Evolutionary conservation across 2,113 vertebrate species (phyloP).

Genomic region (Pelodiscus sinensis): DNA sequence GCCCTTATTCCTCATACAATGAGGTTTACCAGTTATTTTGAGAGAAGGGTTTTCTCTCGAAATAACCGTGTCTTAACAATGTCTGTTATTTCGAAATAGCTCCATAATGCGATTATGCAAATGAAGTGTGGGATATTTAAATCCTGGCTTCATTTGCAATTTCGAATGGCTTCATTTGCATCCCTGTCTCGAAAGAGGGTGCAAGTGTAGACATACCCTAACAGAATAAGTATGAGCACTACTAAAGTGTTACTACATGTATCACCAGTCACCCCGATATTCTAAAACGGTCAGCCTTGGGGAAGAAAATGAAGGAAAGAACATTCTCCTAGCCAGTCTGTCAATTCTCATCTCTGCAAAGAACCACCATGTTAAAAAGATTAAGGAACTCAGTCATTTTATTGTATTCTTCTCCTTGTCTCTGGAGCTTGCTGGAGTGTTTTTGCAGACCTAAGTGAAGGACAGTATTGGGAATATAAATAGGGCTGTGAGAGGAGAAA

Average conservation of each 20-base stretch:
- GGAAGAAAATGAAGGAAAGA: not conserved
- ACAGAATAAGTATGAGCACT: not conserved
- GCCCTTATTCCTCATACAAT: no score
- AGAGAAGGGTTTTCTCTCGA: no score
- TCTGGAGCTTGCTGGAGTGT: not conserved
- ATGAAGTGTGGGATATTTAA: no score
- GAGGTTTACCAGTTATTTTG: no score
- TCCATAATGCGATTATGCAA: no score
- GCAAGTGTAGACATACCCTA: no score
- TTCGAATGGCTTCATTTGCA: no score
- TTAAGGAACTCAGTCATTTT: not conserved
- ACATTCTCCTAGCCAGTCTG: not conserved
- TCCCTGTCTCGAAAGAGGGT: no score
- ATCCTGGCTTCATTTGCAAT: no score
- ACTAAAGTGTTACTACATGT: not conserved
- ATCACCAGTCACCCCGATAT: not conserved
- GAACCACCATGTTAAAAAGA: not conserved
- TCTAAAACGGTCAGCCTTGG: accelerated
- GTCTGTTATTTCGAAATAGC: no score
- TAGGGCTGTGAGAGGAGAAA: not conserved
- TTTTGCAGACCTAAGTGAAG: not conserved
- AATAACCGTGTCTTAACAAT: no score
- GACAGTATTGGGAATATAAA: not conserved
- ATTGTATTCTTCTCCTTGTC: not conserved
- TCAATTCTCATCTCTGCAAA: not conserved